Evolutionary conservation across 2,113 vertebrate species (phyloP), one percentile per base, ranked within the genome.

Genomic region (Salvelinus sp.): DNA sequence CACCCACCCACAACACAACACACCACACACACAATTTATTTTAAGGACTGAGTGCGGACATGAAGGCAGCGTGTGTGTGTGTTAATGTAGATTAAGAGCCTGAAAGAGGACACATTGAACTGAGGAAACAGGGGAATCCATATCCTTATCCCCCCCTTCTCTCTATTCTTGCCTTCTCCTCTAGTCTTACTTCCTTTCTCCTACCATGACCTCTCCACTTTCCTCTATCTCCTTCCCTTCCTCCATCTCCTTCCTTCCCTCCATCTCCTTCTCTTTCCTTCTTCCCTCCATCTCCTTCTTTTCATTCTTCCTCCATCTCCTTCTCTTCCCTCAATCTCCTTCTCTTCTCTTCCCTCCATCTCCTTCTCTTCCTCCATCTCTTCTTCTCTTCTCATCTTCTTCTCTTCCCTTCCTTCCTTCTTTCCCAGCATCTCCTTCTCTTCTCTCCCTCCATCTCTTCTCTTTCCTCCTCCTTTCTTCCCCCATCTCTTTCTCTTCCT

Each of bases 211-310:
- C 69, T 69, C 33, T 30, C n/a, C 38, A 38, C 38, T 50, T 50
- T 50, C 14, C 69, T 87, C 88, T 85, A 89, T 16, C 79, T 90
- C 89, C 85, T 85, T 87, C 86, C 86, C 88, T 83, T 78, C 80
- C 4, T 30, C 30, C 30, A 30, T 30, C 10, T 48, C 12, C 12
- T 12, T 54, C 25, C 23, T 3, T 33, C 62, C 22, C 76, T 84
- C 27, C 2, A 27, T 30, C 47, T 48, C 2, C 12, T 12, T 54
- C 25, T 57, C 16, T 7, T 57, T 22, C 27, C 27, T 27, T 27
- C 27, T 82, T 60, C 16, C 76, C 83, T 77, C 14, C 72, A 70
- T 80, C 50, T 67, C 79, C 63, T 27, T 67, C 16, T 27, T 14
- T 20, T n/a, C n/a, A n/a, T n/a, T n/a, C n/a, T 71, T 3, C 58